Base-by-base conservation (phyloP, 2,113 vertebrate species). In the Pongo pygmaeus region DNA sequence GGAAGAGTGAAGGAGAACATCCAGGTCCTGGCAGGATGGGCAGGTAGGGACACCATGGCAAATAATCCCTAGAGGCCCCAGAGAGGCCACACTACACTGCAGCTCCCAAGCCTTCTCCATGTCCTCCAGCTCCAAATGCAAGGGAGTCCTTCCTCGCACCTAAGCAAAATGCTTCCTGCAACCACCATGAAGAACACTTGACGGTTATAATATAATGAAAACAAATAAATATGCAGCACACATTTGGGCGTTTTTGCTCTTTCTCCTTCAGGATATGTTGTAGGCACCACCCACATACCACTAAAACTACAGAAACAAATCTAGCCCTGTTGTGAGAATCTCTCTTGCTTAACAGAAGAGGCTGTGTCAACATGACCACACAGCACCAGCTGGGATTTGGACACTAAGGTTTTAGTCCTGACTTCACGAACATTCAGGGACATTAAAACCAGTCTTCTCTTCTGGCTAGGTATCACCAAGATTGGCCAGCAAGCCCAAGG, bases 331-430 rank as follows among this genome's bases (percentile, higher is more conserved):
- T 6, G 30, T 1, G 6, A 55, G 57, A 77, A 43, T 9, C 27
- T 14, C 50, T 74, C 61, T 43, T 7, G 22, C 35, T 22, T 0
- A 1, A 64, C n/a, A 25, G 2, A 1, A 79, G 38, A 74, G 12
- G 9, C 35, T 35, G 14, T 13, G 2, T 40, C 3, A 0, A 46
- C 27, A 11, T 9, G 6, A 12, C 52, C 40, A 6, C 3, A 22
- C 38, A 32, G 11, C 17, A 4, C 27, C 14, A 14, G 22, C 40
- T 75, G 69, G 17, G 30, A 20, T 55, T 2, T 69, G 70, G 35
- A 40, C 2, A 0, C 16, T 17, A 30, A 12, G 48, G 0, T 12
- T 43, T 79, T n/a, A 14, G 61, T 32, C 48, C n/a, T 74, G 12
- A 87, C 22, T 11, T n/a, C 35, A 46, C 55, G 16, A 9, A 59